Conservation (phyloP, 1,140 invertebrate species). For the Micrasema longulum region DNA sequence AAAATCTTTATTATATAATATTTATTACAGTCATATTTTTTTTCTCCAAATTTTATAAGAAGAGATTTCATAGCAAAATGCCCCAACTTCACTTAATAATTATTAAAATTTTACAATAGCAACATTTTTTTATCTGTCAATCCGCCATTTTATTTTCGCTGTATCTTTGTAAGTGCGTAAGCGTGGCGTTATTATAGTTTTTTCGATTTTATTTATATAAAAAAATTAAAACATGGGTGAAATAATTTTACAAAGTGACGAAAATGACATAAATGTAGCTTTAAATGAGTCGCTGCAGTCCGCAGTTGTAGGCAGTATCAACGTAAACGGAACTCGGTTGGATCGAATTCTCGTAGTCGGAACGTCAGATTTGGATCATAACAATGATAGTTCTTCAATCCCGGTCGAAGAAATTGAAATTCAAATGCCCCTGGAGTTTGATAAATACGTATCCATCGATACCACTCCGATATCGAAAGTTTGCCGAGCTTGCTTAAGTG, state of each 20-base stretch:
- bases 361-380: slow-evolving; percentile 11
- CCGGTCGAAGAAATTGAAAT: slow-evolving; percentile 45
- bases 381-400: slow-evolving; percentile 24
- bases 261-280: slow-evolving; percentile 34
- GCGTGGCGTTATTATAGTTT: slow-evolving; percentile 5
- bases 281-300: slow-evolving; percentile 37
- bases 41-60: no score
- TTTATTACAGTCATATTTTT: no score
- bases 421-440: slow-evolving; percentile 37
- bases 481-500: slow-evolving; percentile 43
- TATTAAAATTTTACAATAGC: slow-evolving; percentile 10
- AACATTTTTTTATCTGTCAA: slow-evolving; percentile 39
- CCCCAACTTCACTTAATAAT: no score
- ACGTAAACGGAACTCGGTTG: slow-evolving; percentile 35
- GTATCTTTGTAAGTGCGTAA: slow-evolving; percentile 38
- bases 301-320: slow-evolving; percentile 34
- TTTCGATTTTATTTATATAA: background rate
- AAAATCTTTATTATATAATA: no score
- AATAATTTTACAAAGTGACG: slow-evolving; percentile 31
- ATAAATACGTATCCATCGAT: slow-evolving; percentile 46
- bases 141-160: slow-evolving; percentile 39
- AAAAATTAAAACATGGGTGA: slow-evolving; percentile 30
- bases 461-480: slow-evolving; percentile 40
- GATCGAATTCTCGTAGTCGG: slow-evolving; percentile 40
- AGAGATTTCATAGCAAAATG: no score